These are phyloP conservation scores for Helicorthomorpha holstii DNA, from an alignment of 1,140 invertebrate genomes.

Conservation along the genomic window DNA sequence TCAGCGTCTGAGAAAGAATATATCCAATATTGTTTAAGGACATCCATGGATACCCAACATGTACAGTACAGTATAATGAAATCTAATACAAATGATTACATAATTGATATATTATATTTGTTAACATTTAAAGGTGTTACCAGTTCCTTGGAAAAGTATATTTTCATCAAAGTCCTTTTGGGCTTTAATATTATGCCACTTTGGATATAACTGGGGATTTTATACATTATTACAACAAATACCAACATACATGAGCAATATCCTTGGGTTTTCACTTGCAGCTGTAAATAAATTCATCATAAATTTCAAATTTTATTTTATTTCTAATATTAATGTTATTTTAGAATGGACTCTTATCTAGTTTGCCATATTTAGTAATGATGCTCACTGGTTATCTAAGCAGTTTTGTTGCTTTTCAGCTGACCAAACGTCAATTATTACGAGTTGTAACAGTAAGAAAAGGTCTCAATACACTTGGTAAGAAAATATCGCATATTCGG, in stretches of 20 bases:
- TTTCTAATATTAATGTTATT: too few species aligned
- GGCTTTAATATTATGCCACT: not conserved
- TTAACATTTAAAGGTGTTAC: not conserved
- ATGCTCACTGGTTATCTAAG: too few species aligned
- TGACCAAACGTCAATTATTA: too few species aligned
- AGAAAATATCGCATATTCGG: too few species aligned
- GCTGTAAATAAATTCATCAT: too few species aligned
- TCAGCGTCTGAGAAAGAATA: not conserved
- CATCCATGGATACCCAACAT: not conserved
- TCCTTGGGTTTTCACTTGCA: not conserved
- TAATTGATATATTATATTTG: not conserved
- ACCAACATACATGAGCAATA: not conserved
- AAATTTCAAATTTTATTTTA: too few species aligned
- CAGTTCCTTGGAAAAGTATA: not conserved
- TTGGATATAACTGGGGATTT: not conserved
- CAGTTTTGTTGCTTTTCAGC: too few species aligned
- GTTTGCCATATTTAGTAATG: too few species aligned
- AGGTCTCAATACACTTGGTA: too few species aligned
- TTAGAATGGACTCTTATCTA: too few species aligned
- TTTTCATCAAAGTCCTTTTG: not conserved
- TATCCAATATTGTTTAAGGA: not conserved
- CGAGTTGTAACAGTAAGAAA: too few species aligned
- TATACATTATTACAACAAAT: not conserved
- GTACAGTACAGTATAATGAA: not conserved
- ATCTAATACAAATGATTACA: not conserved